These are phyloP conservation scores for Merops nubicus DNA, from an alignment of 2,113 vertebrate species.

Conservation along the genomic window DNA sequence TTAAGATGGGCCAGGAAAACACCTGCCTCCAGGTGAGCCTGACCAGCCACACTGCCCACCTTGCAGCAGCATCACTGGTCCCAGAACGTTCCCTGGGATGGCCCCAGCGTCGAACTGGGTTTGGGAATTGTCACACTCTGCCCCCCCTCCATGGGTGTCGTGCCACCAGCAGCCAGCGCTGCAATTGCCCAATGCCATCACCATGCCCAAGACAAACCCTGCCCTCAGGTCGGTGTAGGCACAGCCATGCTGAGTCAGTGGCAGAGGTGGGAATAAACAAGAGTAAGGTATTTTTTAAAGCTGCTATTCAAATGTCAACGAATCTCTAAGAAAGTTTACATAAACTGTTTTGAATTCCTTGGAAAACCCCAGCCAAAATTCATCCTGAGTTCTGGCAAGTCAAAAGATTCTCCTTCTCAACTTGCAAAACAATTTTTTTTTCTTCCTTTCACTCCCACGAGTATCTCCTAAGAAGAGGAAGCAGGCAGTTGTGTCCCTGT, in stretches of 20 bases:
- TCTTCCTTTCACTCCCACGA: neutral
- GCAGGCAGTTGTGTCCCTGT: neutral
- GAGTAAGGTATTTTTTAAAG: neutral
- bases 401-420: neutral
- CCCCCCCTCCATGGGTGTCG: too few relatives aligned
- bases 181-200: accelerated
- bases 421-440: neutral
- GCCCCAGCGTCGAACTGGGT: accelerated
- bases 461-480: constrained; percentile 4
- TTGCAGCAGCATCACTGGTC: neutral
- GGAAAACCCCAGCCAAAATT: neutral
- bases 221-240: neutral
- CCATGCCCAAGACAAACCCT: neutral
- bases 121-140: neutral
- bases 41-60: neutral
- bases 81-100: neutral
- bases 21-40: neutral
- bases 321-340: neutral
- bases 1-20: neutral
- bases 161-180: neutral
- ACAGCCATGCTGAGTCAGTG: neutral
- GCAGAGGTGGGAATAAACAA: neutral
- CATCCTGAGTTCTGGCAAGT: neutral
- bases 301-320: neutral
- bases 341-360: neutral